Percentiles rank a stretch among this genome's conserved stretches.
Evolutionary conservation across 2,888 invertebrate species (phyloP).

Genomic region (Byasa hedistus): DNA sequence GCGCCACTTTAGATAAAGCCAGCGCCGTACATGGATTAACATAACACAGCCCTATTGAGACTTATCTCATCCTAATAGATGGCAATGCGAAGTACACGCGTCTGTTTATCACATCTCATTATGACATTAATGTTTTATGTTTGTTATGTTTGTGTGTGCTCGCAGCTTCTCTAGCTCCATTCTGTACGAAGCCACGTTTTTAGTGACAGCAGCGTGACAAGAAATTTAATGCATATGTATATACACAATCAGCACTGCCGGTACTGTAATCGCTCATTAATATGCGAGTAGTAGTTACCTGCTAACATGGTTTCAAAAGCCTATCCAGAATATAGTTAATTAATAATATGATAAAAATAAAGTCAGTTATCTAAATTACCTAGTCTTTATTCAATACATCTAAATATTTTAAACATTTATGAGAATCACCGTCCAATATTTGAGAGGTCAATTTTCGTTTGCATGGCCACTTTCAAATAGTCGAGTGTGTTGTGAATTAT

Average conservation of each 20-base stretch:
- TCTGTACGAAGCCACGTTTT: slow-evolving; percentile 50
- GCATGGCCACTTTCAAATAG: slow-evolving; percentile 22
- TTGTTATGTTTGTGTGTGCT: slow-evolving; percentile 63
- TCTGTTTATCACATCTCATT: slow-evolving; percentile 69
- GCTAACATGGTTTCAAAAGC: too few species aligned
- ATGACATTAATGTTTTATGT: slow-evolving; percentile 49
- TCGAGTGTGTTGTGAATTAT: slow-evolving; percentile 24
- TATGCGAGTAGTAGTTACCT: too few species aligned
- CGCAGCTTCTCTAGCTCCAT: slow-evolving; percentile 42
- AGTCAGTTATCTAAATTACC: too few species aligned
- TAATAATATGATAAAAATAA: too few species aligned
- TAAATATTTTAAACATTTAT: too few species aligned
- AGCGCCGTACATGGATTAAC: slow-evolving; percentile 69
- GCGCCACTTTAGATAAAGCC: slow-evolving; percentile 74
- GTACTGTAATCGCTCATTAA: too few species aligned
- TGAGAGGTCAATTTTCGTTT: background rate
- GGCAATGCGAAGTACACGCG: slow-evolving; percentile 76
- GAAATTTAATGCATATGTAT: too few species aligned
- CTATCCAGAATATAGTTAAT: too few species aligned
- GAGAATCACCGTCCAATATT: too few species aligned
- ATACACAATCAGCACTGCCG: too few species aligned
- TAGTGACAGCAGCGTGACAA: slow-evolving; percentile 31
- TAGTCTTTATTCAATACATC: too few species aligned
- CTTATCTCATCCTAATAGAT: slow-evolving; percentile 72
- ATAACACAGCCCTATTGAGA: slow-evolving; percentile 71